phyloP scores from a whole-genome alignment of 2,888 invertebrate species.

The Hesperia comma region DNA sequence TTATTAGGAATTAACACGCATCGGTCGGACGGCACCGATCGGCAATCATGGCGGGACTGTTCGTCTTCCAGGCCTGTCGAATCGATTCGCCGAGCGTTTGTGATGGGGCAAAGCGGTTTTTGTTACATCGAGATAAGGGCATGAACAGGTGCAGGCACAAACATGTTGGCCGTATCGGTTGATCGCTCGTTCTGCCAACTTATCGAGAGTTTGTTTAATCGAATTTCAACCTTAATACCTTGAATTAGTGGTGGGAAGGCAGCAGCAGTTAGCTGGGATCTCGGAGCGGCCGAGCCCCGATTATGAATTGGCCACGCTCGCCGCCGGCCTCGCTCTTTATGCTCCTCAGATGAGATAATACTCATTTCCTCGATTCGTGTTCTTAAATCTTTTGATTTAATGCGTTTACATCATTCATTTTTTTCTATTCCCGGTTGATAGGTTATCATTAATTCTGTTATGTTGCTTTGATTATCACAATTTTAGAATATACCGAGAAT shows the following conservation, averaged over 20 bases:
- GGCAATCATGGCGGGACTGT: conserved; percentile 32
- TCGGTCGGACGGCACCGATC: conserved; percentile 39
- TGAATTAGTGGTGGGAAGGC: background rate
- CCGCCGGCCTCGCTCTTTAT: conserved; percentile 39
- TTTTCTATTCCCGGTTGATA: conserved; percentile 30
- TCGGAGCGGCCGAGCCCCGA: conserved; percentile 37
- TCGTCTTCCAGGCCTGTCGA: conserved; percentile 34
- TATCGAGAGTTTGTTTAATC: background rate
- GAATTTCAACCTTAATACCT: conserved; percentile 18
- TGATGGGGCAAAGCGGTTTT: conserved; percentile 30
- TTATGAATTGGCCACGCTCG: conserved; percentile 46
- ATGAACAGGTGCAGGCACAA: conserved; percentile 23
- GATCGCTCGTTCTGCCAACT: conserved; percentile 27
- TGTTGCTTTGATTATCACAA: conserved; percentile 28
- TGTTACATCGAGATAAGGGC: conserved; percentile 34
- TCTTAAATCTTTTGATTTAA: conserved; percentile 43
- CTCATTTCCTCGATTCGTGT: conserved; percentile 41
- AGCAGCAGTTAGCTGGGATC: conserved; percentile 2
- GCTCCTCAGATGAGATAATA: conserved; percentile 37
- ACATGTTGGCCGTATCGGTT: conserved; percentile 30
- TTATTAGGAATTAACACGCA: conserved; percentile 47
- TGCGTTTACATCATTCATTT: conserved; percentile 35
- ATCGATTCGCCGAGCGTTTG: conserved; percentile 17
- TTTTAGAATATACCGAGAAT: conserved; percentile 7
- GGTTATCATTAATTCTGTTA: conserved; percentile 35